Base-by-base conservation (phyloP, 2,113 vertebrate species). In the Bolborhynchus lineola region DNA sequence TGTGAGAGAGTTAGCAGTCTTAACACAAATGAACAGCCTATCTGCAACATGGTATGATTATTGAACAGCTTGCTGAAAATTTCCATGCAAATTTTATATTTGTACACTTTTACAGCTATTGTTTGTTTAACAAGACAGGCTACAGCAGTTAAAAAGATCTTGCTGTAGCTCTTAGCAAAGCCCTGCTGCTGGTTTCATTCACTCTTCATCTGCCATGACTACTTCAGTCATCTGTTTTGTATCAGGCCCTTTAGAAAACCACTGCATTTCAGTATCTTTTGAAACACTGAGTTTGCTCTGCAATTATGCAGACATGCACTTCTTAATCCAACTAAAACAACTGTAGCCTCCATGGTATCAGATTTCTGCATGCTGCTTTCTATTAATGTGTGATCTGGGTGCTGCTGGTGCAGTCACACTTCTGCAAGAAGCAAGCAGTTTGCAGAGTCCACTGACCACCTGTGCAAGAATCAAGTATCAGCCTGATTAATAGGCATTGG, bases 151-250 rank as follows among this genome's bases (percentile, higher is more conserved):
- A 46, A 28, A 86, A 46, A 83, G 17, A 46, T 16, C 35, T 4
- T 67, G 24, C 13, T 28, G 4, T 35, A 53, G 16, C 13, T 77
- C n/a, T 72, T 72, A 44, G 14, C 16, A 83, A 69, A 74, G 16
- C 15, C 25, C 9, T 79, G 31, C 26, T 76, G 29, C n/a, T 35
- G 33, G 8, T 69, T 94, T 95, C 55, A 64, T 81, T 92, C 33
- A 75, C 82, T 79, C 24, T 24, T 71, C 16, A 18, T 41, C 42
- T 72, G 33, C 50, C 68, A 3, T 50, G 47, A 82, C 64, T 91
- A 62, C 35, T 17, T 63, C 62, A 86, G 70, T 92, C 80, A 71
- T 86, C 35, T 84, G 55, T 39, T 92, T 71, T 49, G 9, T 71
- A 64, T 50, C 52, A 86, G 42, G 29, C 44, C 24, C 86, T 92